phyloP scores from a whole-genome alignment of 37 sponge, comb jelly and placozoan genomes.

The Eunapius fragilis region DNA sequence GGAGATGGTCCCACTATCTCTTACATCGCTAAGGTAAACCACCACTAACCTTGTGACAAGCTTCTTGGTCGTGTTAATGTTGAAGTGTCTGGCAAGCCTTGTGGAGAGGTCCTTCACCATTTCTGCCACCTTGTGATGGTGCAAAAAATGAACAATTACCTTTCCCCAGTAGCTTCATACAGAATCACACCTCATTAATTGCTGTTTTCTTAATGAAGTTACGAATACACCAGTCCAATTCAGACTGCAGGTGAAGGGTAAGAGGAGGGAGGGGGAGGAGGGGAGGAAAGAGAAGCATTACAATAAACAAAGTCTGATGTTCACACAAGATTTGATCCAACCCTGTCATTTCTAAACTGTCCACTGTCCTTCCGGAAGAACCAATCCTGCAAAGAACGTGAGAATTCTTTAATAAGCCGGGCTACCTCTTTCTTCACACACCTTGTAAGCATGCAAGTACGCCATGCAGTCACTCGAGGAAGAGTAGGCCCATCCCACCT shows the following conservation, averaged over 20 bases:
- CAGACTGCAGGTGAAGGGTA: background rate
- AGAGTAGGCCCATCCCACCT: conserved; percentile 67
- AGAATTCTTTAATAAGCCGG: background rate
- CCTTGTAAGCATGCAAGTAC: conserved; percentile 81
- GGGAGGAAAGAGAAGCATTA: background rate
- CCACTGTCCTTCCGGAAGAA: background rate
- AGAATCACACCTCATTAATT: conserved; percentile 39
- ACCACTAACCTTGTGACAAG: conserved; percentile 14
- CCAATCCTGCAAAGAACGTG: background rate
- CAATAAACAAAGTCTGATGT: too few relatives aligned
- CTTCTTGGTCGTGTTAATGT: conserved; percentile 46
- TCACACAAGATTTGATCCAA: background rate
- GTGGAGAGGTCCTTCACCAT: conserved; percentile 61
- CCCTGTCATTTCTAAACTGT: conserved; percentile 8
- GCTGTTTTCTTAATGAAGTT: conserved; percentile 46
- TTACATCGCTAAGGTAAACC: background rate
- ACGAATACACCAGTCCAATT: conserved; percentile 70
- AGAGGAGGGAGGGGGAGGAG: background rate
- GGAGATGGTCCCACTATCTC: background rate
- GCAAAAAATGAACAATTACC: background rate
- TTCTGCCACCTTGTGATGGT: conserved; percentile 65
- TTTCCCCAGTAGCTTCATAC: too few relatives aligned
- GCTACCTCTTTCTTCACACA: conserved; percentile 34
- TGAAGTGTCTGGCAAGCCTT: conserved; percentile 56
- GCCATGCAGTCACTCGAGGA: conserved; percentile 89